Evolutionary conservation across 2,113 vertebrate genomes (phyloP), one percentile per base, ranked within the genome.

Genomic region (Lipophrys pholis): DNA sequence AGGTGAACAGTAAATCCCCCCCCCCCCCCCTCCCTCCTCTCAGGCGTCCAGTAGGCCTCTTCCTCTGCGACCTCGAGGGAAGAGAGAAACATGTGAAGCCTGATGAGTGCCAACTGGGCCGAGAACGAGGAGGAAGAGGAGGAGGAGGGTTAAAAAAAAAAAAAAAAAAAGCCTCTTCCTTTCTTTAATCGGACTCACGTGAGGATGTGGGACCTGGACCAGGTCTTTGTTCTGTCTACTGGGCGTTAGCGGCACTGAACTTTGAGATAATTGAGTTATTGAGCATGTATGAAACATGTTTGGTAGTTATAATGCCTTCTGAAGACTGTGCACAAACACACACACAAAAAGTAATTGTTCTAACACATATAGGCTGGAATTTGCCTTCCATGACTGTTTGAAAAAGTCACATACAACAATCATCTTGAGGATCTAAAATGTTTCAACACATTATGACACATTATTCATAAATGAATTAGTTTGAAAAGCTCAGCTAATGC

Each of bases 61-160:
- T 90, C 89, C 90, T 89, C 71, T 80, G 1, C 10, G 4, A 70
- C 54, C 82, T 73, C 54, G 8, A 64, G 76, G 76, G 80, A 82
- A 81, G 64, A 70, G 69, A 76, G 80, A 63, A 68, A 63, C 58
- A 69, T 85, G 56, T 74, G 68, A 75, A 68, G 73, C 41, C 53
- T 2, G 15, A 54, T 65, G 53, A 68, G 38, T 78, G 86, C 91
- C 86, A 92, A 92, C 76, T 92, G 73, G 90, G 90, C 53, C 80
- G 64, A 58, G 45, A 60, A 73, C 8, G 40, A 51, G 41, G n/a
- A 6, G 54, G 63, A 73, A 10, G 40, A 51, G 41, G n/a, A 6
- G 54, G 40, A 15, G 11, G 45, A 11, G 4, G 42, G 42, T 10
- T 3, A 11, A 5, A 11, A 45, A 76, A 38, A 50, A 58, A 63